Base-by-base conservation (phyloP, 2,888 invertebrate genomes). In the Drosophila paranaensis region DNA sequence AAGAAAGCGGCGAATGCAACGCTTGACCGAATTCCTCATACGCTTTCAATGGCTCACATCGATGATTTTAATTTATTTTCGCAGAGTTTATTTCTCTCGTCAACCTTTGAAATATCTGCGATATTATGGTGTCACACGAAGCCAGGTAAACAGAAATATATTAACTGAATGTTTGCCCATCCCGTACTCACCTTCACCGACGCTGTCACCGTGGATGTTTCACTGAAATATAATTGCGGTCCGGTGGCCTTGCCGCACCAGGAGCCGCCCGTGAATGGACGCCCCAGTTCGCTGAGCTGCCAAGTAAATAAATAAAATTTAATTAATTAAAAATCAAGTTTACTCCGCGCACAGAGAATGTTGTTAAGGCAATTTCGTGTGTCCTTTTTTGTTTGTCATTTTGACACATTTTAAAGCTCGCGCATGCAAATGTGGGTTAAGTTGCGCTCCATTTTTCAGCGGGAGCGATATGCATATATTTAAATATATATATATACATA, bases 201-300 rank as follows among this genome's bases (percentile, higher is more conserved):
- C 11, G 97, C 96, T 25, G 97, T 97, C 78, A 97, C 97, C 45
- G 97, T 97, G 88, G 96, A 96, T 64, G 97, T 97, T 94, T 97
- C 97, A 93, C 97, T 97, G 94, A 97, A 97, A 93, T 97, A 97
- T 61, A 97, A 95, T 66, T 97, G 96, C 40, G 95, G 95, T 70
- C 96, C 96, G 35, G 95, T 95, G 51, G 97, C 96, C 63, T 95
- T 94, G 65, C 97, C 97, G 93, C 97, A 97, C 97, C 97, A 97
- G 25, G 96, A 97, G 72, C 97, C 97, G 50, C 97, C 97, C 35
- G 97, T 97, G 93, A 97, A 97, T 16, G 97, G 97, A 46, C 97
- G 95, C 25, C 97, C 96, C 81, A 97, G 94, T 93, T 97, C 97
- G 86, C 97, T 96, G 79, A 97, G 94, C 94, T 97, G 96, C 60